phyloP scores from a whole-genome alignment of 1,140 invertebrate species.

The Orchesella cincta region DNA sequence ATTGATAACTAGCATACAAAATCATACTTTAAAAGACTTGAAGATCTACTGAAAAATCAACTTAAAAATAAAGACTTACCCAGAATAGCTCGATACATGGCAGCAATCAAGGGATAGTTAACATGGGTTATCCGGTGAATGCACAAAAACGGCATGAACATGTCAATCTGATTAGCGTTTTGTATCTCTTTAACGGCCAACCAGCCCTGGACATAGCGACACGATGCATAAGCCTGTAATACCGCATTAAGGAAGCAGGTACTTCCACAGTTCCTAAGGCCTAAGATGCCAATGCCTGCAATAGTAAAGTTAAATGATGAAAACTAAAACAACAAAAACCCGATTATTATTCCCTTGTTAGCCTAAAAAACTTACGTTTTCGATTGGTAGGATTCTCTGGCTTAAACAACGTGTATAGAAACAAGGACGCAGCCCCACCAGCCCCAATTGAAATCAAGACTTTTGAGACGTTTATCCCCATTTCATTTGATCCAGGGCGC shows the following conservation, averaged over 20 bases:
- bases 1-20: constrained; percentile 34
- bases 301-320: constrained; percentile 27
- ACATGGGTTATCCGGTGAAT: not conserved
- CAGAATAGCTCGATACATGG: constrained; percentile 33
- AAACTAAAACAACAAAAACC: not conserved
- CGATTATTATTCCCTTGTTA: too few species aligned
- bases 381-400: not conserved
- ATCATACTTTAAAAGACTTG: constrained; percentile 8
- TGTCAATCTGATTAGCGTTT: constrained; percentile 55
- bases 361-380: not conserved
- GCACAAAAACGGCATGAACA: constrained; percentile 48
- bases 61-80: too few species aligned
- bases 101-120: constrained; percentile 34
- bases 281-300: constrained; percentile 56
- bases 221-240: constrained; percentile 78
- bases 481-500: not conserved
- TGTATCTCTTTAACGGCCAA: too few species aligned
- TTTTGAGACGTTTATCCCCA: constrained; percentile 11
- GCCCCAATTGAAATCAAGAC: not conserved
- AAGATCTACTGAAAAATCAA: too few species aligned
- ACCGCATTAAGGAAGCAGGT: constrained; percentile 86
- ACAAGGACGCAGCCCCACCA: not conserved
- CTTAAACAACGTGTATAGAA: not conserved
- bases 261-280: constrained; percentile 79
- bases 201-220: constrained; percentile 78